phyloP scores from a whole-genome alignment of 1,140 invertebrate species.

The Agraylea sexmaculata region DNA sequence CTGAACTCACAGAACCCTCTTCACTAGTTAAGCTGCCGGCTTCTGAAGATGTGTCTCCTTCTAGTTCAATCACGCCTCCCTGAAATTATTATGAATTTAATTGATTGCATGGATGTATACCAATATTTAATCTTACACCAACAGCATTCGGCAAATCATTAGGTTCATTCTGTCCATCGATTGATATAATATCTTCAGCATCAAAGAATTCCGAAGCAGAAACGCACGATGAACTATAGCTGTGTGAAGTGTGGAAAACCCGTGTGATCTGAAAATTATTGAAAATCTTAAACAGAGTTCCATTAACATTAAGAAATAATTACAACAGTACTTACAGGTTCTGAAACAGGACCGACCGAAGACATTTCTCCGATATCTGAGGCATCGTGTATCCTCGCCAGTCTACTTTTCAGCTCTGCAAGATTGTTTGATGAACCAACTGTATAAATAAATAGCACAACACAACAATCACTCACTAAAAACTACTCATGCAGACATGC shows the following conservation, averaged over 20 bases:
- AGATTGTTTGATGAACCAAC: slow-evolving; percentile 16
- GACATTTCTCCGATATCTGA: slow-evolving; percentile 46
- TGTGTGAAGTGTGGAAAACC: slow-evolving; percentile 49
- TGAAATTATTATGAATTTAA: slow-evolving; percentile 16
- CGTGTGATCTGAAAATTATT: slow-evolving; percentile 31
- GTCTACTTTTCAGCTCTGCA: slow-evolving; percentile 50
- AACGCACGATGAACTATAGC: slow-evolving; percentile 64
- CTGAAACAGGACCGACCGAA: slow-evolving; percentile 37
- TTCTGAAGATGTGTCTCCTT: slow-evolving; percentile 53
- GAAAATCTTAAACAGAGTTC: too few species aligned
- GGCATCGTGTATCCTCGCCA: slow-evolving; percentile 54
- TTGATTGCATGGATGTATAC: neutral
- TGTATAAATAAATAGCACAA: slow-evolving; percentile 8
- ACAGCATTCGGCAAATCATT: slow-evolving; percentile 14
- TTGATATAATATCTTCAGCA: slow-evolving; percentile 49
- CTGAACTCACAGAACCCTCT: slow-evolving; percentile 54
- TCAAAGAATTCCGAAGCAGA: slow-evolving; percentile 78
- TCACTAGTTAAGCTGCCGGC: slow-evolving; percentile 50
- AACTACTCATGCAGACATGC: slow-evolving; percentile 9
- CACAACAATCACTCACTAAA: slow-evolving; percentile 11
- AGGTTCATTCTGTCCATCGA: slow-evolving; percentile 15
- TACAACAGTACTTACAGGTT: slow-evolving; percentile 29
- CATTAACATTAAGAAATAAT: too few species aligned
- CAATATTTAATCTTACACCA: slow-evolving; percentile 10
- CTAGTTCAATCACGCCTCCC: slow-evolving; percentile 37